phyloP scores from a whole-genome alignment of 92 coral and sea anemone genomes.

The Paramuricea clavata region DNA sequence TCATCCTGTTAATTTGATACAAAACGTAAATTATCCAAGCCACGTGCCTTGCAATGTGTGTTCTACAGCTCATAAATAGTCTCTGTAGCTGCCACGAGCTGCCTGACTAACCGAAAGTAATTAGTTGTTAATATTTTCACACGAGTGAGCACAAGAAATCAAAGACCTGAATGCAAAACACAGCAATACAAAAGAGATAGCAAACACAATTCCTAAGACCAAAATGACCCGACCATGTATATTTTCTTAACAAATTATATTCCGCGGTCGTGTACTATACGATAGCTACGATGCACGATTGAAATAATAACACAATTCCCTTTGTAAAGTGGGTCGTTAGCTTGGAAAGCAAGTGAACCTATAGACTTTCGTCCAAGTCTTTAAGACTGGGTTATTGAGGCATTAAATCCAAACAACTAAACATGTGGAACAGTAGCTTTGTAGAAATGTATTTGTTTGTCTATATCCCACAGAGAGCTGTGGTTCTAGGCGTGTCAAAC shows the following conservation, averaged over 20 bases:
- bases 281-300: too few relatives aligned
- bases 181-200: background rate
- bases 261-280: too few relatives aligned
- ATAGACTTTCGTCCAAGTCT: too few relatives aligned
- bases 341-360: background rate
- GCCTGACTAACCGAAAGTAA: background rate
- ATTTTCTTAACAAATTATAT: background rate
- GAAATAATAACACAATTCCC: background rate
- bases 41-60: slow-evolving; percentile 30
- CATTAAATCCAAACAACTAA: background rate
- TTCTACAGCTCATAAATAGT: background rate
- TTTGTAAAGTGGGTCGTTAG: background rate
- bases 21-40: background rate
- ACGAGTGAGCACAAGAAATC: background rate
- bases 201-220: background rate
- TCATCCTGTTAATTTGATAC: background rate
- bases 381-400: background rate
- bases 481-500: too few relatives aligned
- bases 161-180: background rate
- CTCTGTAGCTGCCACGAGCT: background rate
- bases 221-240: background rate
- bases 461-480: too few relatives aligned
- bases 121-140: background rate
- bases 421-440: background rate
- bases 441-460: background rate